Evolutionary conservation across 2,113 vertebrate genomes (phyloP).

Genomic region (Pollimyrus isidori): DNA sequence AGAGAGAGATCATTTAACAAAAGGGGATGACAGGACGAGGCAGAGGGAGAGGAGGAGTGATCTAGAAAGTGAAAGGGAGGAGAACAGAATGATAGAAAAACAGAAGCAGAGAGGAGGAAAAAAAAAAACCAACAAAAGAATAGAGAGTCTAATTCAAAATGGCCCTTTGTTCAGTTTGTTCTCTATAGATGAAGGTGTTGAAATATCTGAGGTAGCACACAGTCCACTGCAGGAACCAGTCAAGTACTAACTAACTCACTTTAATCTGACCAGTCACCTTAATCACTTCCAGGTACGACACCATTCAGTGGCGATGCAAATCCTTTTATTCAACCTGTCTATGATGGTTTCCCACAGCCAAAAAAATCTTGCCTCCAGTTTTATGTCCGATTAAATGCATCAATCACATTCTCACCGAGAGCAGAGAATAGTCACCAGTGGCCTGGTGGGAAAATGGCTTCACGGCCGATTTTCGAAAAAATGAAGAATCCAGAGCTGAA

Average conservation of each 20-base stretch:
- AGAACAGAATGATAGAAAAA: constrained; percentile 28
- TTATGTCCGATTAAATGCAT: neutral
- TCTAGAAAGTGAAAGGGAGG: constrained; percentile 22
- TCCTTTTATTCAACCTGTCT: neutral
- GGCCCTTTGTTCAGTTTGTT: neutral
- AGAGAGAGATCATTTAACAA: constrained; percentile 24
- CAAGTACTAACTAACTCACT: neutral
- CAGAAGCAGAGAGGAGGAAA: constrained; percentile 22
- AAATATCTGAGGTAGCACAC: neutral
- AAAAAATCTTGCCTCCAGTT: neutral
- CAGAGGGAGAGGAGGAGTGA: constrained; percentile 12
- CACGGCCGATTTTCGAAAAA: neutral
- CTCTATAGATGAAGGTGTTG: neutral
- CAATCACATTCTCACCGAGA: neutral
- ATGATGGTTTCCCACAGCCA: neutral
- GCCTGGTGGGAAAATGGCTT: neutral
- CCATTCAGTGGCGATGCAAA: neutral
- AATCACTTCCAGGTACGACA: neutral
- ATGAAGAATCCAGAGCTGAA: neutral
- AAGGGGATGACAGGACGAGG: constrained; percentile 22
- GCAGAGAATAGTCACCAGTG: neutral
- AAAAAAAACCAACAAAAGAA: neutral
- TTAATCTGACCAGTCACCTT: neutral
- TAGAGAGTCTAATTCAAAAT: neutral
- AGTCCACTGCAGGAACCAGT: neutral